phyloP scores from a whole-genome alignment of 2,888 invertebrate genomes.

The Allygus modestus region DNA sequence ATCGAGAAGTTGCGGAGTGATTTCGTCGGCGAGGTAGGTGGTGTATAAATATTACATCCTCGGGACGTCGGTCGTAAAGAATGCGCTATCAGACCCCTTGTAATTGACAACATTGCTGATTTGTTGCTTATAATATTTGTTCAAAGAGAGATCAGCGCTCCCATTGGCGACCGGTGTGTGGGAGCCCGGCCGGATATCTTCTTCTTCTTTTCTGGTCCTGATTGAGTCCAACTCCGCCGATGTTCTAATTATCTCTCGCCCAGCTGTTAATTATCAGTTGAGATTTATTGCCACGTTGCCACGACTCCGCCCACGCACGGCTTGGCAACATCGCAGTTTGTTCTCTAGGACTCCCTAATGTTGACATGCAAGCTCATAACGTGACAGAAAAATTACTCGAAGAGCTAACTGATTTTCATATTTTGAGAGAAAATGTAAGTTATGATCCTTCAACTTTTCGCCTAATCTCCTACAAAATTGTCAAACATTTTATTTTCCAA shows the following conservation, averaged over 20 bases:
- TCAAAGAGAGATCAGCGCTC: conserved; percentile 40
- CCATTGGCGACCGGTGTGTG: not conserved
- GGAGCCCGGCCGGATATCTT: conserved; percentile 35
- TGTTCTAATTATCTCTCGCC: conserved; percentile 50
- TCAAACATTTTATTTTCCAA: no score
- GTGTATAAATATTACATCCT: conserved; percentile 45
- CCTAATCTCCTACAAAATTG: no score
- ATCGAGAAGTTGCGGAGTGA: no score
- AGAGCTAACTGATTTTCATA: no score
- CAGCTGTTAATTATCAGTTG: conserved; percentile 43
- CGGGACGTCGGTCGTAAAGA: conserved; percentile 2
- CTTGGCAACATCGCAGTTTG: conserved; percentile 18
- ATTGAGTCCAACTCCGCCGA: conserved; percentile 53
- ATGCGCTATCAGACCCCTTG: conserved; percentile 10
- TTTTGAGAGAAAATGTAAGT: no score
- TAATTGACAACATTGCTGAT: conserved; percentile 58
- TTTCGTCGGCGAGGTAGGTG: conserved; percentile 41
- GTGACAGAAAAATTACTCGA: no score
- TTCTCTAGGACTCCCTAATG: not conserved
- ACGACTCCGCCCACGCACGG: conserved; percentile 34
- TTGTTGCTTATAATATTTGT: conserved; percentile 60
- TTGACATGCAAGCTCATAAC: no score
- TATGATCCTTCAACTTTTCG: no score
- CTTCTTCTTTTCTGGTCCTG: conserved; percentile 47
- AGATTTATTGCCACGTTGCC: conserved; percentile 43